Percentiles rank a stretch among this genome's conserved stretches.
Conservation (phyloP, 2,113 vertebrate genomes). For the Macquaria ambigua region DNA sequence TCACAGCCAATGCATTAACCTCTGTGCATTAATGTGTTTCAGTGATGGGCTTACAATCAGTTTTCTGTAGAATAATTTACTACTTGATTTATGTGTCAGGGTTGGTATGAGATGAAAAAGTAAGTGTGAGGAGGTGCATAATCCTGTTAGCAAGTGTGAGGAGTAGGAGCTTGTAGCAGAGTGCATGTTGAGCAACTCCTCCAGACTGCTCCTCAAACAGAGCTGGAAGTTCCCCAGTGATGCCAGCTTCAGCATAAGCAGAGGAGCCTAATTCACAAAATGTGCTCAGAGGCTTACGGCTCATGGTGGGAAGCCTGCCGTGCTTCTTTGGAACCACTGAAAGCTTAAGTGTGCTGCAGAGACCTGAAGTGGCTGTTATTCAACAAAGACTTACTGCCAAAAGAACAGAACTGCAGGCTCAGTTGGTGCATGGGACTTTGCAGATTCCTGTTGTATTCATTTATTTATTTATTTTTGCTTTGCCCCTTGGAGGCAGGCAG, state of each 20-base stretch:
- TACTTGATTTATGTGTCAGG: not conserved
- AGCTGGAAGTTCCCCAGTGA: not conserved
- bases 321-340: conserved; percentile 6
- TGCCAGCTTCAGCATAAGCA: conserved; percentile 24
- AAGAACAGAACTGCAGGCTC: conserved; percentile 12
- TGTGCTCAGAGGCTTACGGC: conserved; percentile 30
- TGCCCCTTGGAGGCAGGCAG: no score
- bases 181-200: not conserved
- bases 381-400: conserved; percentile 2
- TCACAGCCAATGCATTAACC: conserved; percentile 4
- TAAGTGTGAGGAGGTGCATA: conserved; percentile 6
- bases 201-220: not conserved
- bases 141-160: conserved; percentile 28
- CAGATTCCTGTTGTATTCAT: not conserved
- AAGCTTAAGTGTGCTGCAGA: conserved; percentile 8
- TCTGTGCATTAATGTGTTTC: not conserved
- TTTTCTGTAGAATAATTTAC: not conserved
- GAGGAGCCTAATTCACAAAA: conserved; percentile 21
- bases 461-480: no score
- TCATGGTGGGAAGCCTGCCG: conserved; percentile 24
- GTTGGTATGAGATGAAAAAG: not conserved
- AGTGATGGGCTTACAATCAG: conserved; percentile 7
- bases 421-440: not conserved
- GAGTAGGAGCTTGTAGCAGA: conserved; percentile 9
- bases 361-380: conserved; percentile 19